phyloP scores from a whole-genome alignment of 2,797 vertebrate species.

The Rhabdomys pumilio region DNA sequence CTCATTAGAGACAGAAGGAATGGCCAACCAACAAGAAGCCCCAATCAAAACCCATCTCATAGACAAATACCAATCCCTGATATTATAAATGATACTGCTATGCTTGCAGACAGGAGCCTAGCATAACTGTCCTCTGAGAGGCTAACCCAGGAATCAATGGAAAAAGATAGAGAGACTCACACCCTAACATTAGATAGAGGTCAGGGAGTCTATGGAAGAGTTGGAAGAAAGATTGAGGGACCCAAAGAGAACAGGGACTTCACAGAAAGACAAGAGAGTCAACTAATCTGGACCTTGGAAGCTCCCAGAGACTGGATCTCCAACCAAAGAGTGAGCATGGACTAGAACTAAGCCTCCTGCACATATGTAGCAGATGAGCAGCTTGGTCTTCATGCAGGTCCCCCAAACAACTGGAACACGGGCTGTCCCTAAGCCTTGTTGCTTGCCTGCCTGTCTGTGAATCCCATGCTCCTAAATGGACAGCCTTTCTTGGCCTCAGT shows the following conservation, averaged over 20 bases:
- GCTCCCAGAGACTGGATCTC: neutral
- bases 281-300: neutral
- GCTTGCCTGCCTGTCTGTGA: neutral
- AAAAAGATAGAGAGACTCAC: neutral
- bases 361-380: neutral
- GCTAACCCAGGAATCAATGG: neutral
- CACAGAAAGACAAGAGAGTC: neutral
- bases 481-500: neutral
- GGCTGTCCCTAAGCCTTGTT: neutral
- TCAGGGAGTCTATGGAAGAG: neutral
- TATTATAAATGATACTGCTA: neutral
- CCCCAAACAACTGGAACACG: neutral
- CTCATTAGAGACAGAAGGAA: neutral
- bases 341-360: neutral
- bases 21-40: neutral
- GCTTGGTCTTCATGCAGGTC: neutral
- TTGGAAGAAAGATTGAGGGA: neutral
- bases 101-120: neutral
- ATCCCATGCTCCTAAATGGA: neutral
- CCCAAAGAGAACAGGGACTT: neutral
- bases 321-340: neutral
- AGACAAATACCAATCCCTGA: neutral
- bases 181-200: neutral
- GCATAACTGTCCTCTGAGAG: neutral
- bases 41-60: neutral